A percentile compares a stretch with the other conserved stretches of the same genome.
Conservation (phyloP, 2,888 invertebrate genomes). For the Protophormia terraenovae region DNA sequence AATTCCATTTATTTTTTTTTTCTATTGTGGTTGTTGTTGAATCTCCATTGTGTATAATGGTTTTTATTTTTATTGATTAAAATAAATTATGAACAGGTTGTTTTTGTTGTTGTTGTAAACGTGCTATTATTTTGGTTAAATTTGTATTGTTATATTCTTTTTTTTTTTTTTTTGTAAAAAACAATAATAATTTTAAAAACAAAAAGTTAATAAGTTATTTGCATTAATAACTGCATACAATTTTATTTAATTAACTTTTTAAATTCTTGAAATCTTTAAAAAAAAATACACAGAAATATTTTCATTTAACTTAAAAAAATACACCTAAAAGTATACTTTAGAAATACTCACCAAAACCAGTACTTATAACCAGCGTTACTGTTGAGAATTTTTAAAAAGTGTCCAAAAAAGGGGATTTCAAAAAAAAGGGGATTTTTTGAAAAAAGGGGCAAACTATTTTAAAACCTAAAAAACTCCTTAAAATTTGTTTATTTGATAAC, state of each 20-base stretch:
- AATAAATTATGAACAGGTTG: constrained; percentile 57
- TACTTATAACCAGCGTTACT: too few species aligned
- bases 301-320: background rate
- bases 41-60: constrained; percentile 47
- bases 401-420: too few species aligned
- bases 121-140: constrained; percentile 13
- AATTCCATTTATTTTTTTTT: background rate
- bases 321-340: background rate
- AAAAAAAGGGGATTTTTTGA: too few species aligned
- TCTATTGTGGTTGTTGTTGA: constrained; percentile 47
- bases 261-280: constrained; percentile 1
- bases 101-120: background rate
- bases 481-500: too few species aligned
- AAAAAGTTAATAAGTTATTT: constrained; percentile 56
- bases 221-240: background rate
- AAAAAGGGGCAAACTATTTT: too few species aligned
- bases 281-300: background rate
- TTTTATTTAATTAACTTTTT: constrained; percentile 56
- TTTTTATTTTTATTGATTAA: constrained; percentile 62
- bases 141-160: background rate
- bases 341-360: too few species aligned
- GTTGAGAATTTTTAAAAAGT: too few species aligned
- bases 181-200: constrained; percentile 16
- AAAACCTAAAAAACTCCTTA: too few species aligned
- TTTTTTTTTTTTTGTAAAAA: background rate